A percentile compares a stretch with the other conserved stretches of the same genome.
Conservation (phyloP, 2,113 vertebrate genomes). For the Pao palembangensis region DNA sequence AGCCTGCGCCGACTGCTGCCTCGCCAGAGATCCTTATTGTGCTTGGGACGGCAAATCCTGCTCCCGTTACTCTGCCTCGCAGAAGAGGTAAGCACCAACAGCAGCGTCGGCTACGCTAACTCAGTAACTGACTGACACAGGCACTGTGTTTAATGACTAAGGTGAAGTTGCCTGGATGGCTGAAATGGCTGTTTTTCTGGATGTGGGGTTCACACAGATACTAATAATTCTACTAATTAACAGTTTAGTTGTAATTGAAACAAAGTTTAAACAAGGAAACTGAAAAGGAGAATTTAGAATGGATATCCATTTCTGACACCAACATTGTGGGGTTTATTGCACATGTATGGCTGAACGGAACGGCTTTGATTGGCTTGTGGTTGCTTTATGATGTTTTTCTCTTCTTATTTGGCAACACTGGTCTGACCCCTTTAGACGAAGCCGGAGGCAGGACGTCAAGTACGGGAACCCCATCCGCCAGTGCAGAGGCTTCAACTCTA, state of each 20-base stretch:
- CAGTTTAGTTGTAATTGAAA: too few relatives aligned
- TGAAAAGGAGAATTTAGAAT: neutral
- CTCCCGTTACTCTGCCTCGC: constrained; percentile 91
- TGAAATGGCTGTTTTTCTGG: constrained; percentile 30
- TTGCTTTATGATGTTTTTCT: constrained; percentile 69
- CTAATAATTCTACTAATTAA: too few relatives aligned
- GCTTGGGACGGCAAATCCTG: constrained; percentile 97
- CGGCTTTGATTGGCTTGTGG: constrained; percentile 63
- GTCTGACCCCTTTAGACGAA: constrained; percentile 78
- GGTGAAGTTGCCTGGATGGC: constrained; percentile 20
- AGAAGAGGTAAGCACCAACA: constrained; percentile 83
- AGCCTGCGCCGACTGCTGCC: constrained; percentile 94
- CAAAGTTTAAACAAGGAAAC: too few relatives aligned
- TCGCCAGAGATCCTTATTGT: constrained; percentile 95
- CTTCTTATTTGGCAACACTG: constrained; percentile 67
- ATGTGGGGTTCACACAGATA: too few relatives aligned
- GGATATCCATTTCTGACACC: neutral
- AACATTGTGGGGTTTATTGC: constrained; percentile 1
- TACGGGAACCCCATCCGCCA: constrained; percentile 83
- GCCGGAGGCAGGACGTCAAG: constrained; percentile 81
- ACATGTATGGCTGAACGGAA: constrained; percentile 45
- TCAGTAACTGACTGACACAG: constrained; percentile 21
- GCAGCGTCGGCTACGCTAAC: constrained; percentile 29
- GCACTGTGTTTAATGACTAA: constrained; percentile 4
- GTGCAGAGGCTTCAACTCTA: constrained; percentile 81